phyloP scores from a whole-genome alignment of 1,140 invertebrate species.

The Microvelia longipes region DNA sequence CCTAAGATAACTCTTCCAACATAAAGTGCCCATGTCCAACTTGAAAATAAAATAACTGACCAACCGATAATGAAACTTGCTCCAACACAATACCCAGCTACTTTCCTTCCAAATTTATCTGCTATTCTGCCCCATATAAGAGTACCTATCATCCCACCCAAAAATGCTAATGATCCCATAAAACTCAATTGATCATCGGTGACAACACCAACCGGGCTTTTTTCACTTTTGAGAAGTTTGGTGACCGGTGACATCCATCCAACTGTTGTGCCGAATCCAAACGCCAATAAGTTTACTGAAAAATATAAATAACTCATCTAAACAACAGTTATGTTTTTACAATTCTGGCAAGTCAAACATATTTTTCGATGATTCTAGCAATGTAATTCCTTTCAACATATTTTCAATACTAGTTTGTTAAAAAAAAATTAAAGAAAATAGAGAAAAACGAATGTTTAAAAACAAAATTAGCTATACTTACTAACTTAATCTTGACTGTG shows the following conservation, averaged over 20 bases:
- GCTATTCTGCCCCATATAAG: constrained; percentile 49
- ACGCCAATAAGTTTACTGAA: constrained; percentile 33
- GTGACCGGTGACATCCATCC: constrained; percentile 37
- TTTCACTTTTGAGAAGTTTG: constrained; percentile 27
- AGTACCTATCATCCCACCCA: constrained; percentile 59
- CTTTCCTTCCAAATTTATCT: constrained; percentile 58
- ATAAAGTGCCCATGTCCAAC: constrained; percentile 42
- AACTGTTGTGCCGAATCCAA: constrained; percentile 33
- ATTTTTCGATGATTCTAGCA: too few relatives aligned
- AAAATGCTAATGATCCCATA: constrained; percentile 44
- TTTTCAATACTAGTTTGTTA: too few relatives aligned
- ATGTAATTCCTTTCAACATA: too few relatives aligned
- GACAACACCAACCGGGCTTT: constrained; percentile 31
- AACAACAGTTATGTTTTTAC: not conserved
- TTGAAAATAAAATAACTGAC: constrained; percentile 48
- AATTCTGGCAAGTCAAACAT: not conserved
- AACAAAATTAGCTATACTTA: too few relatives aligned
- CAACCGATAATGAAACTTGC: constrained; percentile 61
- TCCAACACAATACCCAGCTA: constrained; percentile 49
- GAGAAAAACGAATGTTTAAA: too few relatives aligned
- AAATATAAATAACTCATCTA: constrained; percentile 12
- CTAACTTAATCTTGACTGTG: too few relatives aligned
- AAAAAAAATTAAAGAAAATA: too few relatives aligned
- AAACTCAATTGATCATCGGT: constrained; percentile 38
- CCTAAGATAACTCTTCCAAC: constrained; percentile 59